Percentiles rank a stretch among this genome's conserved stretches.
Evolutionary conservation across 2,113 vertebrate species (phyloP).

Genomic region (Ariopsis seemanni): DNA sequence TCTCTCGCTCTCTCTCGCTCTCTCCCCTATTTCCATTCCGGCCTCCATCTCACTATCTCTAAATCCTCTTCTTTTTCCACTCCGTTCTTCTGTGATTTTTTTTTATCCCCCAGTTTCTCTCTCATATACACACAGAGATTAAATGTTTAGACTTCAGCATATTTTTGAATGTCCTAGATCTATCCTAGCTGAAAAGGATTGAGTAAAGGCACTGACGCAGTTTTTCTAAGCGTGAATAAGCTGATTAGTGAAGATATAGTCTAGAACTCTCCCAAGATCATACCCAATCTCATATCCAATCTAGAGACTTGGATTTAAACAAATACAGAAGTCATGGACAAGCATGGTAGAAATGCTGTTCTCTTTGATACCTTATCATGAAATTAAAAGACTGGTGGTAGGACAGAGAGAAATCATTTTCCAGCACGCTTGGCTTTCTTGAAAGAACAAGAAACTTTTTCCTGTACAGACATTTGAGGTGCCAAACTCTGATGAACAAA

Average conservation of each 20-base stretch:
- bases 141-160: neutral
- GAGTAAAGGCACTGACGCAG: neutral
- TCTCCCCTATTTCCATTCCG: slow-evolving; percentile 6
- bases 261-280: neutral
- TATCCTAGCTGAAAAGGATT: neutral
- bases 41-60: slow-evolving; percentile 10
- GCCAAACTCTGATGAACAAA: neutral
- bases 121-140: neutral
- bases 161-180: slow-evolving; percentile 5
- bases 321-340: neutral
- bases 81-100: neutral
- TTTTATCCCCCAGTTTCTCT: neutral
- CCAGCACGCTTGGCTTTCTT: neutral
- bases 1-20: neutral
- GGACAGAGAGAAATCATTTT: neutral
- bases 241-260: neutral
- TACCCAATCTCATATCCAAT: neutral
- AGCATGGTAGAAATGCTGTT: neutral
- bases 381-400: neutral
- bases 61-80: neutral
- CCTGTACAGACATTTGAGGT: neutral
- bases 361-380: neutral
- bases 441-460: neutral
- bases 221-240: neutral
- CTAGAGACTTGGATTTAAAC: neutral